Evolutionary conservation across 53 echinoderm and acorn worm species (phyloP).

Genomic region (Stichopus horrens): DNA sequence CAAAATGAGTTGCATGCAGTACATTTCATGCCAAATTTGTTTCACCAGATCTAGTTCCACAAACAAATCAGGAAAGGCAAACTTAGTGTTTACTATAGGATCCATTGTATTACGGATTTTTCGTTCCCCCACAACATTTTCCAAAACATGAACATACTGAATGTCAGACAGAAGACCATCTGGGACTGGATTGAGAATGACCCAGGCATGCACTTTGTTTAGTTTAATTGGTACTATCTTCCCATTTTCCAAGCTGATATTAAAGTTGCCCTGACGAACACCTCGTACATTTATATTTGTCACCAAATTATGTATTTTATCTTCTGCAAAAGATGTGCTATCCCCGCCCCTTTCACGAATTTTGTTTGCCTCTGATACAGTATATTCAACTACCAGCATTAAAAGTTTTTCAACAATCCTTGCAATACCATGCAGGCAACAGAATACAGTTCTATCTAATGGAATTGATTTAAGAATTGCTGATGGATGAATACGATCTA

Average conservation of each 20-base stretch:
- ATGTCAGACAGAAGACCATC: not conserved
- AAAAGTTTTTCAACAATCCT: conserved; percentile 32
- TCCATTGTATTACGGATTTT: not conserved
- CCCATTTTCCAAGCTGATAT: conserved; percentile 14
- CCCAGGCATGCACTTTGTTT: conserved; percentile 5
- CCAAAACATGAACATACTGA: conserved; percentile 11
- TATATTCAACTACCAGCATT: conserved; percentile 13
- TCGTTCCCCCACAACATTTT: not conserved
- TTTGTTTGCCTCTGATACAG: not conserved
- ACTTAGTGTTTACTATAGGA: not conserved
- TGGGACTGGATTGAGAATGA: conserved; percentile 3
- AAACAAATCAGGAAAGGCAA: not conserved
- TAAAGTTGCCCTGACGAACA: conserved; percentile 32
- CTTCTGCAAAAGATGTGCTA: not conserved
- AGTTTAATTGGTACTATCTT: not conserved
- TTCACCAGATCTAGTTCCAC: not conserved
- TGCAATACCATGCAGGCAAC: conserved; percentile 29
- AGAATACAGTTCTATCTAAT: conserved; percentile 17
- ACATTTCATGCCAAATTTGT: not conserved
- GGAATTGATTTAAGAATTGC: conserved; percentile 11
- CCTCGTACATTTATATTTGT: conserved; percentile 29
- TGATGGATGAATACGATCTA: not conserved
- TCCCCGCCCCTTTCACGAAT: not conserved
- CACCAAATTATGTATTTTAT: not conserved
- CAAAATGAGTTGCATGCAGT: conserved; percentile 2